Percentiles rank a stretch among this genome's conserved stretches.
These are phyloP conservation scores for Ia io DNA, from an alignment of 2,113 vertebrate genomes.

Conservation along the genomic window DNA sequence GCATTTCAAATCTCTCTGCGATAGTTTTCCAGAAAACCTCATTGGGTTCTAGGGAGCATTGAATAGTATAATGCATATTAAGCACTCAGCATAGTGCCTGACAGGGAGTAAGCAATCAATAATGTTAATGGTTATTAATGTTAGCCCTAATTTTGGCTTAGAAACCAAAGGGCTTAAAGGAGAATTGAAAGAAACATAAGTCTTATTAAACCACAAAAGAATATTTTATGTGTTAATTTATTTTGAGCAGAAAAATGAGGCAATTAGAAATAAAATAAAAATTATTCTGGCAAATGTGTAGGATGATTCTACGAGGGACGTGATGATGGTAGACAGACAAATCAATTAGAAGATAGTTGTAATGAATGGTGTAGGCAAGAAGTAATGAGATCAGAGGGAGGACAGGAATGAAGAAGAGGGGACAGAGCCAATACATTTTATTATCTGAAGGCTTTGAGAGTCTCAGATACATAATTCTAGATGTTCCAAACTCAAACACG, in stretches of 20 bases:
- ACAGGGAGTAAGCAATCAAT: background rate
- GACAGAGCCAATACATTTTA: background rate
- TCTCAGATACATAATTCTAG: background rate
- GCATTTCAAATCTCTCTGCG: background rate
- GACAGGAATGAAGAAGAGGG: background rate
- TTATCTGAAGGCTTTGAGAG: background rate
- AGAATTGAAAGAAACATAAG: background rate
- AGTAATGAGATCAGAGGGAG: background rate
- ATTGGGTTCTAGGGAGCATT: background rate
- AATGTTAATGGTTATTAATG: background rate
- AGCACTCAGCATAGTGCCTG: background rate
- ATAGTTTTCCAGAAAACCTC: background rate
- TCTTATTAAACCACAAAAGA: background rate
- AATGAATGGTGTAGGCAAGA: background rate
- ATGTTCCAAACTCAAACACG: background rate
- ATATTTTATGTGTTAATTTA: background rate
- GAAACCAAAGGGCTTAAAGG: background rate
- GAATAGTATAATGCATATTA: background rate
- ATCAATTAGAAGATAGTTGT: background rate
- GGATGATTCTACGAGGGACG: background rate
- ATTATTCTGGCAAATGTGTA: background rate
- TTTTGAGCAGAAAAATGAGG: background rate
- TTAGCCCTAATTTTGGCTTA: background rate
- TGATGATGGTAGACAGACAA: background rate
- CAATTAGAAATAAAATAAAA: background rate